Conservation (phyloP, 2,797 vertebrate genomes). For the Liparis tanakae region DNA sequence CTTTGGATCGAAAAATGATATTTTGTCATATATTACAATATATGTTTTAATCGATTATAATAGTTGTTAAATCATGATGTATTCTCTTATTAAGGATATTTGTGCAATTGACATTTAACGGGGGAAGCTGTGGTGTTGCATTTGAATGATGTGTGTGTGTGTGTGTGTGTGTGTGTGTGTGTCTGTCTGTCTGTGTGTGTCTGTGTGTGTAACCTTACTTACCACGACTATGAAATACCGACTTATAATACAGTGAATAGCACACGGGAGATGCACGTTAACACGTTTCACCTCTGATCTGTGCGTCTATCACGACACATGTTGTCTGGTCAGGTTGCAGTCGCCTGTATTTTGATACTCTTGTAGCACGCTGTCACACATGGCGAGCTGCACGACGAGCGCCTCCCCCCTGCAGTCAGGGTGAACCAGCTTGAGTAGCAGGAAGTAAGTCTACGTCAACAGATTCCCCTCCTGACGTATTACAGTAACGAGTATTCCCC, state of each 20-base stretch:
- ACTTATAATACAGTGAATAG: neutral
- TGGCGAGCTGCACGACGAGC: conserved; percentile 10
- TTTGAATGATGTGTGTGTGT: neutral
- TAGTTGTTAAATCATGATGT: neutral
- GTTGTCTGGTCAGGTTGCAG: conserved; percentile 33
- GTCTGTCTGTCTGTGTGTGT: too few relatives aligned
- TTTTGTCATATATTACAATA: neutral
- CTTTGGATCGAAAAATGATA: neutral
- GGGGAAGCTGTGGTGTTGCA: neutral
- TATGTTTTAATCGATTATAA: neutral
- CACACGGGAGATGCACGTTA: neutral
- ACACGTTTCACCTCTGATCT: neutral
- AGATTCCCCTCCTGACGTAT: neutral
- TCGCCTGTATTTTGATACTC: conserved; percentile 28
- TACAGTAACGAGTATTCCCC: neutral
- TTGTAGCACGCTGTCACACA: conserved; percentile 17
- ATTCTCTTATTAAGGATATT: neutral
- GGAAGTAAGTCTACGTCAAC: conserved; percentile 10
- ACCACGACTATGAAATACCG: neutral
- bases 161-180: neutral
- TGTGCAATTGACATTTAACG: neutral
- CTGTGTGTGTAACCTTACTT: neutral
- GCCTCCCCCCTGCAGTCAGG: neutral
- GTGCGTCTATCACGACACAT: neutral
- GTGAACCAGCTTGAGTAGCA: conserved; percentile 10